A percentile compares a stretch with the other conserved stretches of the same genome.
These are phyloP conservation scores for Oncorhynchus tshawytscha DNA, from an alignment of 2,113 vertebrate species.

Conservation along the genomic window DNA sequence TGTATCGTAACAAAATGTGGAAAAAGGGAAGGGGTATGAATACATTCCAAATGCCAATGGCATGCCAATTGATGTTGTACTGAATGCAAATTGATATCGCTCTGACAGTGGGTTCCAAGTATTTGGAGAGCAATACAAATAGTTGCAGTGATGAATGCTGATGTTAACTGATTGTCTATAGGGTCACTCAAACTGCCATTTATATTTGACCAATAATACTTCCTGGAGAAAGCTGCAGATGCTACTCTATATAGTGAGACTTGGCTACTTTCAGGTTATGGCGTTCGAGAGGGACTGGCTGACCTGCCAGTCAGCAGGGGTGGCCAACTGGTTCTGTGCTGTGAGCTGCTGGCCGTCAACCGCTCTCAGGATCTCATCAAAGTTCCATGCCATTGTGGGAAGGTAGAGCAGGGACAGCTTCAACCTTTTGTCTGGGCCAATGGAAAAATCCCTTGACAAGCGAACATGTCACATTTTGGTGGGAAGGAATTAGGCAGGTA, in stretches of 20 bases:
- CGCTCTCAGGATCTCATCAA: conserved; percentile 90
- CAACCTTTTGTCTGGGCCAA: conserved; percentile 90
- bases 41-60: too few relatives aligned
- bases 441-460: conserved; percentile 81
- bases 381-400: conserved; percentile 77
- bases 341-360: conserved; percentile 90
- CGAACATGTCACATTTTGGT: not conserved
- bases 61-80: too few relatives aligned
- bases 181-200: not conserved
- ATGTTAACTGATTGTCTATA: not conserved
- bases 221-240: not conserved
- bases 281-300: conserved; percentile 12
- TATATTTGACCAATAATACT: not conserved
- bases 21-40: too few relatives aligned
- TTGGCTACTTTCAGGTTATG: not conserved
- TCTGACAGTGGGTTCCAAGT: not conserved
- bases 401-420: conserved; percentile 93
- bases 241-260: not conserved
- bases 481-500: too few relatives aligned
- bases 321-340: conserved; percentile 79
- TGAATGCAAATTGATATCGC: not conserved
- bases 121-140: not conserved
- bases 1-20: too few relatives aligned
- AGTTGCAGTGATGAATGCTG: not conserved
- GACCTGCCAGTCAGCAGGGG: conserved; percentile 93